phyloP scores from a whole-genome alignment of 1,140 invertebrate genomes.

The Zaprionus africanus region DNA sequence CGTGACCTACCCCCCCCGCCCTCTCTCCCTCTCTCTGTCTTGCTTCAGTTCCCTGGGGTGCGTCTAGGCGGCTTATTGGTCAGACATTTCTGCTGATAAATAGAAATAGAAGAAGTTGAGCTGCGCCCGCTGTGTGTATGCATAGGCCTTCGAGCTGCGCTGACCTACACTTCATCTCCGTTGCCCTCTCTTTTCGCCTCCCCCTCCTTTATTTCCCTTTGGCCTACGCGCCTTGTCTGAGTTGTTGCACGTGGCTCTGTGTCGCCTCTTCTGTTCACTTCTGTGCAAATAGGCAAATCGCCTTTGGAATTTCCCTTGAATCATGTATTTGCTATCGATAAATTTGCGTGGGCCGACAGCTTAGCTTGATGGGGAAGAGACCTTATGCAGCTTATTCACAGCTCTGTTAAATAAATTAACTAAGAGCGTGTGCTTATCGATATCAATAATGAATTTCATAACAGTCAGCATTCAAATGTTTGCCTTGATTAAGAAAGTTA shows the following conservation, averaged over 20 bases:
- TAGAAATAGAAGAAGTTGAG: constrained; percentile 1
- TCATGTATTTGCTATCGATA: neutral
- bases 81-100: constrained; percentile 45
- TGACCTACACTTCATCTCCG: neutral
- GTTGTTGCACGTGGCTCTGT: constrained; percentile 19
- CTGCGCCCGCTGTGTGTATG: constrained; percentile 7
- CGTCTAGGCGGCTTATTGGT: constrained; percentile 56
- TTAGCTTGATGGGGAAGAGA: neutral
- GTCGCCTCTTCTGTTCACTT: neutral
- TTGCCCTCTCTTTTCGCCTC: neutral
- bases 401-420: no score
- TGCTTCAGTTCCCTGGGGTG: constrained; percentile 23
- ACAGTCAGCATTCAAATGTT: no score
- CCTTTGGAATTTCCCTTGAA: neutral
- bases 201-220: neutral
- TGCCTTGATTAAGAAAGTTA: no score
- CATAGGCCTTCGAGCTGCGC: neutral
- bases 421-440: neutral
- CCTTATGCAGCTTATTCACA: no score
- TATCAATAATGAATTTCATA: neutral
- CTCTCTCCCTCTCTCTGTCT: constrained; percentile 9
- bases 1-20: no score
- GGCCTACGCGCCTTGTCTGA: neutral
- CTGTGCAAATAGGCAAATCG: constrained; percentile 1
- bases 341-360: neutral